phyloP scores from a whole-genome alignment of 1,140 invertebrate species.

The Bombus polaris region DNA sequence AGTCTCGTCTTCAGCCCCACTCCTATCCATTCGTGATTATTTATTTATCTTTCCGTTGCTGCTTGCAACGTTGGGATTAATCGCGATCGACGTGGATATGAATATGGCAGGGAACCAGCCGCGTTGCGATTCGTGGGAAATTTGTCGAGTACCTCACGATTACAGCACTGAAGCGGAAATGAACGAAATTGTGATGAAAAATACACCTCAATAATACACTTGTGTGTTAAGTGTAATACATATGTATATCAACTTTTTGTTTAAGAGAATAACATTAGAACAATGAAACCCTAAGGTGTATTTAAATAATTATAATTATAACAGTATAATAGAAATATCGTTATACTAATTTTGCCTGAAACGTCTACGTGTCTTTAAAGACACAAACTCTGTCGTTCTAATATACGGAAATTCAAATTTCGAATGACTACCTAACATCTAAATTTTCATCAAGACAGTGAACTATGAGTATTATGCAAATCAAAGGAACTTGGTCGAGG shows the following conservation, averaged over 20 bases:
- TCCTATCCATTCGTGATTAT: not conserved
- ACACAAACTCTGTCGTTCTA: too few relatives aligned
- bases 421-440: not conserved
- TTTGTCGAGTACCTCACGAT: not conserved
- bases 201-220: too few relatives aligned
- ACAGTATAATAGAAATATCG: too few relatives aligned
- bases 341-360: too few relatives aligned
- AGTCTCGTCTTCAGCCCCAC: not conserved
- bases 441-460: not conserved
- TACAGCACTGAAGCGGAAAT: not conserved
- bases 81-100: constrained; percentile 34
- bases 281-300: too few relatives aligned
- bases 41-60: constrained; percentile 34
- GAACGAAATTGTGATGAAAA: too few relatives aligned
- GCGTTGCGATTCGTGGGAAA: constrained; percentile 55
- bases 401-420: not conserved
- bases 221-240: too few relatives aligned
- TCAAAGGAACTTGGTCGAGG: not conserved
- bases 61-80: constrained; percentile 20
- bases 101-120: not conserved
- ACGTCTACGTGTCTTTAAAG: too few relatives aligned
- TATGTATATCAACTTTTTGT: too few relatives aligned
- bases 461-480: not conserved
- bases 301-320: too few relatives aligned
- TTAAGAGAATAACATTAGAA: too few relatives aligned